Evolutionary conservation across 2,888 invertebrate species (phyloP).

Genomic region (Noctua pronuba): DNA sequence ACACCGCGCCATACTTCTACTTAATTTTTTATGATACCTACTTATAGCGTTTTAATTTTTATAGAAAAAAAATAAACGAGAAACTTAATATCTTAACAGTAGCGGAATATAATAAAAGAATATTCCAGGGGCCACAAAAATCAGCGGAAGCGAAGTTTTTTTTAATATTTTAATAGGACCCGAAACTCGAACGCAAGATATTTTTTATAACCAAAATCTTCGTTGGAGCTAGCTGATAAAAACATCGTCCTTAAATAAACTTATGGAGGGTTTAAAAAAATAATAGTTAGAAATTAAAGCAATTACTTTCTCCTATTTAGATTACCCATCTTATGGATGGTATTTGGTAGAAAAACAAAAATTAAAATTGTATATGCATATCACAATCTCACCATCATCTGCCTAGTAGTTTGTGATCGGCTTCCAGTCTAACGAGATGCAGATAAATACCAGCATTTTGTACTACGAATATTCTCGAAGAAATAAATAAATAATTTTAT

Average conservation of each 20-base stretch:
- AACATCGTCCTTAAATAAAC: not conserved
- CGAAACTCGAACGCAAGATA: slow-evolving; percentile 29
- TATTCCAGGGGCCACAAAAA: slow-evolving; percentile 2
- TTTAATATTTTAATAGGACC: slow-evolving; percentile 26
- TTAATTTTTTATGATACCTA: not conserved
- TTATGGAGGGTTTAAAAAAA: not conserved
- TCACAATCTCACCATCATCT: not conserved
- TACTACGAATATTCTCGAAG: not conserved
- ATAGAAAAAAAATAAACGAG: not conserved
- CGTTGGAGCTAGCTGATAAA: slow-evolving; percentile 50
- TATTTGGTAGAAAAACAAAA: too few species aligned
- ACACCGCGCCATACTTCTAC: not conserved
- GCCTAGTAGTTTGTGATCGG: not conserved
- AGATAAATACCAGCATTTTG: not conserved
- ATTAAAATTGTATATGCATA: not conserved
- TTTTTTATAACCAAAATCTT: slow-evolving; percentile 46
- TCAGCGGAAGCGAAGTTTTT: not conserved
- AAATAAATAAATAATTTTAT: not conserved
- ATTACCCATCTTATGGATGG: not conserved
- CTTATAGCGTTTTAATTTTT: not conserved
- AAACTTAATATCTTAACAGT: not conserved
- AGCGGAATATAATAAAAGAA: not conserved
- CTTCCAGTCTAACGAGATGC: not conserved
- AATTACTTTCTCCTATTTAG: not conserved
- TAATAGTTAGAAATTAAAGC: not conserved